phyloP scores from a whole-genome alignment of 2,888 invertebrate genomes.

The Diarsia brunnea region DNA sequence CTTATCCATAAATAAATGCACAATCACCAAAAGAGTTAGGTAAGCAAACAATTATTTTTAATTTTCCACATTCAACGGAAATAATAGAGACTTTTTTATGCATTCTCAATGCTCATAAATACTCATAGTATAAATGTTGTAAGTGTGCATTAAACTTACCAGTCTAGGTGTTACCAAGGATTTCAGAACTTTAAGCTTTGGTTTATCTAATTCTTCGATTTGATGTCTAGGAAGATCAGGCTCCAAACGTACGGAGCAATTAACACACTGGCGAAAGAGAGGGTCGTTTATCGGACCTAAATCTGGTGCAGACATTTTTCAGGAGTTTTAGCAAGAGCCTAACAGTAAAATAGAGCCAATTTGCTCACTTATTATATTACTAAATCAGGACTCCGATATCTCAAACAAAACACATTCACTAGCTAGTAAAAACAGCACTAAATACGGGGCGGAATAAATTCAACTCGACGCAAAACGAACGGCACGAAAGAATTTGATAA shows the following conservation, averaged over 20 bases:
- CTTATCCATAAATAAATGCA: too few species aligned
- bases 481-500: too few species aligned
- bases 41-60: too few species aligned
- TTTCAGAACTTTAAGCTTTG: constrained; percentile 2
- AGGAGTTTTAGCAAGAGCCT: neutral
- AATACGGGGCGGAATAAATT: too few species aligned
- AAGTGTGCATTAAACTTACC: neutral
- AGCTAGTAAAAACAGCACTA: too few species aligned
- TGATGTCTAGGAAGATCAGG: constrained; percentile 2
- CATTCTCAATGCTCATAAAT: too few species aligned
- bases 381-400: neutral
- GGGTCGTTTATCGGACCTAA: neutral
- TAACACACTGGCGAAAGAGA: neutral
- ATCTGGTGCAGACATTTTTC: neutral
- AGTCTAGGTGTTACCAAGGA: neutral
- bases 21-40: too few species aligned
- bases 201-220: constrained; percentile 5
- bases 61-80: too few species aligned
- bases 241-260: constrained; percentile 4
- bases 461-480: too few species aligned
- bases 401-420: too few species aligned
- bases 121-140: too few species aligned
- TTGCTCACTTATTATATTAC: constrained; percentile 4
- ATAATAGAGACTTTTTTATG: too few species aligned
- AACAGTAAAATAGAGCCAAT: neutral